Evolutionary conservation across 2,888 invertebrate genomes (phyloP), one percentile per base, ranked within the genome.

Genomic region (Agapetus fuscipes): DNA sequence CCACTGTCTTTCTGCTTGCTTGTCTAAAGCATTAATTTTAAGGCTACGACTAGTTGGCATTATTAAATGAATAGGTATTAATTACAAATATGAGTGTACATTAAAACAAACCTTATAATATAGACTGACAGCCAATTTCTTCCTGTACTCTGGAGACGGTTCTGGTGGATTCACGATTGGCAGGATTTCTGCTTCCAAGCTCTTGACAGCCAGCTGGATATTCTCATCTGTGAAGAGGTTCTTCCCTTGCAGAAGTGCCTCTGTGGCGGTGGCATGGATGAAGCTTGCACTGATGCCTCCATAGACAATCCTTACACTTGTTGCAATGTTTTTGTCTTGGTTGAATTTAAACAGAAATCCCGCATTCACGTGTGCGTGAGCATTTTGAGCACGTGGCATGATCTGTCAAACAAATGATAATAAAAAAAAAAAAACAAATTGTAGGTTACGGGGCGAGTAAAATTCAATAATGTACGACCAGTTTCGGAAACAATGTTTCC

Each of bases 61-160:
- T n/a, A n/a, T n/a, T n/a, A n/a, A n/a, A n/a, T n/a, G n/a, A n/a
- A n/a, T n/a, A n/a, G n/a, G n/a, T n/a, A n/a, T n/a, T n/a, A n/a
- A n/a, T n/a, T n/a, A n/a, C n/a, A n/a, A n/a, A n/a, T n/a, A n/a
- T n/a, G n/a, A n/a, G n/a, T n/a, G n/a, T n/a, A n/a, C n/a, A n/a
- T n/a, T n/a, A n/a, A n/a, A n/a, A n/a, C n/a, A n/a, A n/a, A 81
- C 84, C 72, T 88, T 90, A 58, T 88, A 91, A 54, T 90, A 80
- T n/a, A 91, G 62, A 3, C 80, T 73, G 39, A 81, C 65, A 0
- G 88, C 83, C 6, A 91, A 61, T 9, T 68, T 67, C 52, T 77
- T 80, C 17, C 87, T 72, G 52, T 80, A 88, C 25, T 63, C 64
- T 0, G 82, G 76, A 0, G 77, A 72, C 1, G 82, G 76, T 52